A percentile compares a stretch with the other conserved stretches of the same genome.
phyloP scores from a whole-genome alignment of 2,797 vertebrate species.

The Chiroxiphia lanceolata region DNA sequence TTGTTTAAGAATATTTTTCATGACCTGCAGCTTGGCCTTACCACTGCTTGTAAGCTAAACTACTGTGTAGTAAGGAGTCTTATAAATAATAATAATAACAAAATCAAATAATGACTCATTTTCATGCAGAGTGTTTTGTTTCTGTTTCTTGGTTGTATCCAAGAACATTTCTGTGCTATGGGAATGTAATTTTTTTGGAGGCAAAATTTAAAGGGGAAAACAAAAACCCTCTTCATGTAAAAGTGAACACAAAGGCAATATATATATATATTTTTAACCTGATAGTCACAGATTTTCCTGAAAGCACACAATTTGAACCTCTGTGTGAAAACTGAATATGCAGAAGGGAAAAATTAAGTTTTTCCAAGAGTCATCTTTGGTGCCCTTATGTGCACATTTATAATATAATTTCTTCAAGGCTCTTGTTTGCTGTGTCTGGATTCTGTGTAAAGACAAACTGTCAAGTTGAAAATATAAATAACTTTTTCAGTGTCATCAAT shows the following conservation, averaged over 20 bases:
- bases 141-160: neutral
- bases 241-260: neutral
- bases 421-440: neutral
- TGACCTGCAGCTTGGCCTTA: neutral
- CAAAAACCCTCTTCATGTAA: neutral
- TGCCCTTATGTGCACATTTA: neutral
- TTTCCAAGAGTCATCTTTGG: neutral
- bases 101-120: neutral
- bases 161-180: neutral
- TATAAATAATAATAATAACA: neutral
- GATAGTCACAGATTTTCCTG: neutral
- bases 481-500: neutral
- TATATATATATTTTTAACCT: neutral
- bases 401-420: neutral
- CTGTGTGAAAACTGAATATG: neutral
- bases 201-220: neutral
- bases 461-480: neutral
- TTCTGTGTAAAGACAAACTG: neutral
- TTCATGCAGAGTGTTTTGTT: neutral
- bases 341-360: neutral
- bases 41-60: neutral
- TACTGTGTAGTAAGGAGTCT: neutral
- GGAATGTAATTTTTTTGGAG: neutral
- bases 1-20: neutral
- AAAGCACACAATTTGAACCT: neutral